These are phyloP conservation scores for Calliopum simillimum DNA, from an alignment of 2,888 invertebrate genomes.

Conservation along the genomic window DNA sequence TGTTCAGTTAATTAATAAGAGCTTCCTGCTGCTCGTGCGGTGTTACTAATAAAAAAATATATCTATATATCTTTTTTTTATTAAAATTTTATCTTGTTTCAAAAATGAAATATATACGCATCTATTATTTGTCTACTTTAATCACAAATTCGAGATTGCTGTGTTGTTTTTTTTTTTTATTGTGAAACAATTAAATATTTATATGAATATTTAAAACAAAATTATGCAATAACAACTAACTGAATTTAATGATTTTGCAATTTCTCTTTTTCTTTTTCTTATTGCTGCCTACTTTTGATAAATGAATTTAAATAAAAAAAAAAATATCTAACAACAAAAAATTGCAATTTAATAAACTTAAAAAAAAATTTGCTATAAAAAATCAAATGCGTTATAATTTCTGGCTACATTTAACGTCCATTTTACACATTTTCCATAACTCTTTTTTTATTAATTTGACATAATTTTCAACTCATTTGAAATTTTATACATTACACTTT, in stretches of 20 bases:
- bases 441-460: neutral
- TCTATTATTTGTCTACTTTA: slow-evolving; percentile 1
- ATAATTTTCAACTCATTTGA: neutral
- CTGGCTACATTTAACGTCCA: neutral
- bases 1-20: neutral
- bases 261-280: slow-evolving; percentile 27
- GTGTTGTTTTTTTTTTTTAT: slow-evolving; percentile 5
- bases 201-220: neutral
- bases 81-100: slow-evolving; percentile 32
- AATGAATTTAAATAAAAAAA: neutral
- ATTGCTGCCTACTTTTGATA: slow-evolving; percentile 21
- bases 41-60: slow-evolving; percentile 32
- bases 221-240: neutral
- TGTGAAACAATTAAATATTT: neutral
- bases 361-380: no score
- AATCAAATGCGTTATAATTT: neutral
- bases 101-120: slow-evolving; percentile 15
- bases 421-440: neutral
- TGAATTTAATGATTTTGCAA: slow-evolving; percentile 9
- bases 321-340: neutral
- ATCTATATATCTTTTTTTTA: slow-evolving; percentile 35
- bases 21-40: slow-evolving; percentile 32
- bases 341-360: no score
- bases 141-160: slow-evolving; percentile 40
- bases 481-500: neutral